Evolutionary conservation across 2,113 vertebrate species (phyloP), one percentile per base, ranked within the genome.

Genomic region (Eupsittula cactorum): DNA sequence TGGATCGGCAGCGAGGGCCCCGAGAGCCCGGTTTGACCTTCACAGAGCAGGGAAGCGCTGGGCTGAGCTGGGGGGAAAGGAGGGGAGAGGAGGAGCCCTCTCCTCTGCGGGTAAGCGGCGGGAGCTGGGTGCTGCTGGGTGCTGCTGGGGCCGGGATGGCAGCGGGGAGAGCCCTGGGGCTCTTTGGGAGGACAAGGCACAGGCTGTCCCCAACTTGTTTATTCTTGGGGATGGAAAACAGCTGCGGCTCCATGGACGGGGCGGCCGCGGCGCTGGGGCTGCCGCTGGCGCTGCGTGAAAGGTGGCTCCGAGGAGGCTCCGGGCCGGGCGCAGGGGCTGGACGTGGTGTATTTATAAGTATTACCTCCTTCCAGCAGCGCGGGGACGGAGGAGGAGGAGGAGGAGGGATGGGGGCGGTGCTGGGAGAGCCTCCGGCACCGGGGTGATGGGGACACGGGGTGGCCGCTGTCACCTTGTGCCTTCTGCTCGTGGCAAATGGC

Each of bases 191-290:
- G 94, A 76, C 93, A 81, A 65, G 96, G 95, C 95, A 89, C 86
- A 91, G 96, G 55, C 79, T 97, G 97, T 97, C 57, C 97, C 97
- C 55, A 9, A 6, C 84, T 90, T 95, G 95, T 94, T 97, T 96
- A 95, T 97, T 95, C 78, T 50, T 90, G 90, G 93, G 93, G 82
- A 39, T 5, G 47, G 77, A 92, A 95, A 95, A 96, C 97, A 98
- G 97, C 97, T 97, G 90, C 69, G 63, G 95, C 67, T 83, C 87
- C 90, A 5, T 74, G 86, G 79, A 46, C 4, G 63, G 84, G 68
- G 68, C 1, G 31, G 69, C 78, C 21, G 2, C 1, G 10, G 75
- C 4, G 28, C 86, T 8, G 46, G 76, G 59, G 75, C 35, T 89
- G 67, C 65, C 12, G 17, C 55, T n/a, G 25, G 47, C 18, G 7